phyloP scores from a whole-genome alignment of 1,140 invertebrate genomes.

The Drosophila obscura region DNA sequence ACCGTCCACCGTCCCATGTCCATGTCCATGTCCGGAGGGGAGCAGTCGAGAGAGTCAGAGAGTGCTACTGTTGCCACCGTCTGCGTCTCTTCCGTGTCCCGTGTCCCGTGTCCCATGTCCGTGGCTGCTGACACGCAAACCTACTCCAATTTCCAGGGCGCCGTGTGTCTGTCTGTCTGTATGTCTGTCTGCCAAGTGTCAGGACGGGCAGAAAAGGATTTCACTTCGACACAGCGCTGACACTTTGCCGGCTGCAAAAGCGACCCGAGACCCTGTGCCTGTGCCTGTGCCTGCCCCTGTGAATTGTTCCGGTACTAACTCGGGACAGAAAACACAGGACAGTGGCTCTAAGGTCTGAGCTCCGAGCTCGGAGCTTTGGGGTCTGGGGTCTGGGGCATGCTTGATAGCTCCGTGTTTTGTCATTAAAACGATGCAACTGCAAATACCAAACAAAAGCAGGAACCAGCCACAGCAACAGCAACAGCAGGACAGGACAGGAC shows the following conservation, averaged over 20 bases:
- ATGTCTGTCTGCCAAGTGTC: constrained; percentile 61
- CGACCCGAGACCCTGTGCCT: constrained; percentile 1
- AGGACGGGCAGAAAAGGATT: constrained; percentile 44
- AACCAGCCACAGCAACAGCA: constrained; percentile 38
- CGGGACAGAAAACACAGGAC: too few relatives aligned
- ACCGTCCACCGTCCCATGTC: background rate
- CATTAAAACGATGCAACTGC: constrained; percentile 71
- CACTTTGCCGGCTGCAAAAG: constrained; percentile 44
- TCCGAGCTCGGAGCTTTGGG: background rate
- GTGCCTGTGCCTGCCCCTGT: background rate
- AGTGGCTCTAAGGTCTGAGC: background rate
- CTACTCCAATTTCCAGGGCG: constrained; percentile 73
- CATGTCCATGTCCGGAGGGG: background rate
- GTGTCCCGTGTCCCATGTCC: too few relatives aligned
- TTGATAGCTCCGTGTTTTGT: constrained; percentile 55
- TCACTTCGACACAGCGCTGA: constrained; percentile 58
- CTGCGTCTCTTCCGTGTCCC: background rate
- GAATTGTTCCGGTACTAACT: too few relatives aligned
- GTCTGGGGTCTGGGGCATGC: background rate
- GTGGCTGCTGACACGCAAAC: constrained; percentile 71
- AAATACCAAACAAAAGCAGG: constrained; percentile 54
- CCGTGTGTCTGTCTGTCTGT: constrained; percentile 30
- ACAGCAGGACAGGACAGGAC: constrained; percentile 23
- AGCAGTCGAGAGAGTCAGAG: background rate
- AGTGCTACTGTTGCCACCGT: constrained; percentile 27